These are phyloP conservation scores for Mustela erminea DNA, from an alignment of 2,797 vertebrate species.

Conservation along the genomic window DNA sequence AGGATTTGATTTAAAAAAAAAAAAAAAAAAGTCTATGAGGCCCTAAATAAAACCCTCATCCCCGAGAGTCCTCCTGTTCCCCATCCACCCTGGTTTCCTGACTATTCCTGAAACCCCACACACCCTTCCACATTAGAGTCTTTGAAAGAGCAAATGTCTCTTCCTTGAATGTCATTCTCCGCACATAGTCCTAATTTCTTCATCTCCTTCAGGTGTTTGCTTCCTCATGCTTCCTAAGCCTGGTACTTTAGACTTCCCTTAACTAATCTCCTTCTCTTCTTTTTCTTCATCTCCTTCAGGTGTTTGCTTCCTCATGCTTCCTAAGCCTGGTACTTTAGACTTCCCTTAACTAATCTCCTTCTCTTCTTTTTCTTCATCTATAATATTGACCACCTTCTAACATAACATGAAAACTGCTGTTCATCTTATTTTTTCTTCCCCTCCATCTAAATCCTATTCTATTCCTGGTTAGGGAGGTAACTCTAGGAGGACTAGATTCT, in stretches of 20 bases:
- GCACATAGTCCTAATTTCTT: background rate
- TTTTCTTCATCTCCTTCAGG: background rate
- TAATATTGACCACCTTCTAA: background rate
- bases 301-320: background rate
- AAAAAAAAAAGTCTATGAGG: no score
- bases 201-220: background rate
- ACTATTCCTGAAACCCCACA: background rate
- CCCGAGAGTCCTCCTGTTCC: background rate
- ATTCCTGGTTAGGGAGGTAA: background rate
- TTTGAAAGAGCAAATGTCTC: background rate
- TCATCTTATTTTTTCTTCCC: background rate
- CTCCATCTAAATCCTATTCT: background rate
- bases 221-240: background rate
- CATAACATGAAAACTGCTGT: background rate
- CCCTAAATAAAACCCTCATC: accelerated
- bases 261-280: background rate
- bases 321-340: background rate
- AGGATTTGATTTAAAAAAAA: background rate
- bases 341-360: background rate
- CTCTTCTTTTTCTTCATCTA: background rate
- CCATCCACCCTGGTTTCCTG: background rate
- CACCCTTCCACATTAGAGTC: background rate
- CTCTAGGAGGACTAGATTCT: background rate
- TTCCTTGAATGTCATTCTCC: background rate
- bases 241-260: no score